Percentiles rank a stretch among this genome's conserved stretches.
Conservation (phyloP, 2,888 invertebrate genomes). For the Seira ritae region DNA sequence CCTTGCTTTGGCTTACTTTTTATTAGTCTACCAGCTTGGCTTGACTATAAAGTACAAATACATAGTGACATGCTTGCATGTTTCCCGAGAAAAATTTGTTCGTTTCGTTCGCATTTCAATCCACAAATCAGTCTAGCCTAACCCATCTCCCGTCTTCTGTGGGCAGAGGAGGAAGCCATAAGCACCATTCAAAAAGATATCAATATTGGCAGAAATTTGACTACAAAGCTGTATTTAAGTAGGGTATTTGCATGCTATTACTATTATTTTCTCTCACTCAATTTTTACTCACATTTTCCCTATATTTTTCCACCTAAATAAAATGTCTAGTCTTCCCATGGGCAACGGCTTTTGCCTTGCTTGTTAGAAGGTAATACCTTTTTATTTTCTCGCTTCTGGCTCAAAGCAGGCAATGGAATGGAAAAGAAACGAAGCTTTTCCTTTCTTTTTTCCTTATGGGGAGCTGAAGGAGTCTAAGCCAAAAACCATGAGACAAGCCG, state of each 20-base stretch:
- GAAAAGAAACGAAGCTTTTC: not conserved
- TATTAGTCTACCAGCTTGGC: too few relatives aligned
- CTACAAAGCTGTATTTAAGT: not conserved
- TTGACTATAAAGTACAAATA: not conserved
- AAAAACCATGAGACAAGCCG: too few relatives aligned
- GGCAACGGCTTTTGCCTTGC: not conserved
- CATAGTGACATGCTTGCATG: not conserved
- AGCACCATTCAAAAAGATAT: not conserved
- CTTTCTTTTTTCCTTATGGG: not conserved
- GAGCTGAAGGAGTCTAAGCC: too few relatives aligned
- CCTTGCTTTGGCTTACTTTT: too few relatives aligned
- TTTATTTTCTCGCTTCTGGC: not conserved
- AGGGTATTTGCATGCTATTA: not conserved
- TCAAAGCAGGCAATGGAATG: not conserved
- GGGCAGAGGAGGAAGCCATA: not conserved
- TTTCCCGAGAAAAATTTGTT: not conserved
- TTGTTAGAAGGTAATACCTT: not conserved
- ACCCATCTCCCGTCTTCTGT: not conserved
- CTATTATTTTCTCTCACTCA: too few relatives aligned
- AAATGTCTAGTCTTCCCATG: not conserved
- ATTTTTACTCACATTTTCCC: not conserved
- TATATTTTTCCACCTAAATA: not conserved
- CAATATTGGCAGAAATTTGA: slow-evolving; percentile 11
- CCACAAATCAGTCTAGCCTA: not conserved
- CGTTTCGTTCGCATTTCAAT: not conserved